These are phyloP conservation scores for Corythaeola cristata DNA, from an alignment of 2,113 vertebrate genomes.

Conservation along the genomic window DNA sequence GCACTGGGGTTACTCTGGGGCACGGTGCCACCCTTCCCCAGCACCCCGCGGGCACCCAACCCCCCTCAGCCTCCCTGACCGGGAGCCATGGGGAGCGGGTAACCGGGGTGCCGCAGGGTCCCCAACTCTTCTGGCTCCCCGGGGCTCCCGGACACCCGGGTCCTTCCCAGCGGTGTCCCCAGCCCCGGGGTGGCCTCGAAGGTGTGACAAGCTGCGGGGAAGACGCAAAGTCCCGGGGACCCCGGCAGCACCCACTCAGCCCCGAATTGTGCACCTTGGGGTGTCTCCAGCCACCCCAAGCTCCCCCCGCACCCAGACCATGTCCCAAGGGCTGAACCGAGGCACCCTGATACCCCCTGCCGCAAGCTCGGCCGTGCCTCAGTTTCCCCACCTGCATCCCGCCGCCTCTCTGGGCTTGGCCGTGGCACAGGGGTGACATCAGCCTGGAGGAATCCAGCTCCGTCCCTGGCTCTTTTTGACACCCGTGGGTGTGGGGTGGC, in stretches of 20 bases:
- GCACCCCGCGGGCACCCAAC: not conserved
- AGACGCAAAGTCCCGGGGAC: not conserved
- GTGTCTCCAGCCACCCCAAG: not conserved
- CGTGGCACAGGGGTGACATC: fast-evolving
- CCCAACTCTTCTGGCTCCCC: not conserved
- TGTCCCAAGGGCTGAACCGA: not conserved
- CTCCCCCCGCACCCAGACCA: not conserved
- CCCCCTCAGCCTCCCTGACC: not conserved
- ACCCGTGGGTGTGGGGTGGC: not conserved
- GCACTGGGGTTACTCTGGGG: not conserved
- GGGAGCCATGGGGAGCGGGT: not conserved
- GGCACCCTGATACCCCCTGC: not conserved
- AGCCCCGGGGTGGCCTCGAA: not conserved
- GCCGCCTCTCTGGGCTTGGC: not conserved
- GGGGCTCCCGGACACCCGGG: no score
- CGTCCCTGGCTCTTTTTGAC: not conserved
- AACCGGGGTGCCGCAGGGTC: not conserved
- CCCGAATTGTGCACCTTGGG: not conserved
- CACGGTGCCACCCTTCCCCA: not conserved
- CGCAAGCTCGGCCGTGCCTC: not conserved
- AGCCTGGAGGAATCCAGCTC: not conserved
- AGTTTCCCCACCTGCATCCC: not conserved
- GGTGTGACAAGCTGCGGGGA: not conserved
- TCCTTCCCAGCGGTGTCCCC: not conserved
- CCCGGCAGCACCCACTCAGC: fast-evolving